Percentiles rank a stretch among this genome's conserved stretches.
phyloP scores from a whole-genome alignment of 92 coral and sea anemone species.

The Chrysogorgia sp. region DNA sequence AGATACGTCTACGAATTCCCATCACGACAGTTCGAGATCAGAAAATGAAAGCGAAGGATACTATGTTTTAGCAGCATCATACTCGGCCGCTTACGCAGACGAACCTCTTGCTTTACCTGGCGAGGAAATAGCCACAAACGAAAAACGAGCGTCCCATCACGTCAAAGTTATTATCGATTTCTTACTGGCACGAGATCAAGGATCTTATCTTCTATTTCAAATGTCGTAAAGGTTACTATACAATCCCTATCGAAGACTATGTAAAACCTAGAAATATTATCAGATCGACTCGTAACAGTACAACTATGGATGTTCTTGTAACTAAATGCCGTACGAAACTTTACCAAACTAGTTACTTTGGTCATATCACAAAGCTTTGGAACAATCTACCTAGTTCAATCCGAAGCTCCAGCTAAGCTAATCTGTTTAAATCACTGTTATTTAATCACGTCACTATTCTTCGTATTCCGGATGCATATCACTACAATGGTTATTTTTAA shows the following conservation, averaged over 20 bases:
- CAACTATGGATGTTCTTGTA: conserved; percentile 29
- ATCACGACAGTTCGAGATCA: too few species aligned
- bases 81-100: too few species aligned
- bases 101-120: too few species aligned
- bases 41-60: too few species aligned
- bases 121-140: too few species aligned
- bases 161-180: not conserved
- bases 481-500: too few species aligned
- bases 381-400: not conserved
- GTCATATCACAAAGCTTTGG: too few species aligned
- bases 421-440: not conserved
- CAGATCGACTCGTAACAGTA: conserved; percentile 48
- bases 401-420: not conserved
- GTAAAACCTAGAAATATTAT: conserved; percentile 22
- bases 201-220: conserved; percentile 1
- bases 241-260: not conserved
- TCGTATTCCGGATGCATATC: too few species aligned
- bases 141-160: too few species aligned
- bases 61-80: too few species aligned
- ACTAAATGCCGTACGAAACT: conserved; percentile 55
- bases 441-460: not conserved
- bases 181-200: conserved; percentile 23
- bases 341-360: conserved; percentile 54
- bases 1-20: too few species aligned
- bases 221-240: not conserved